Evolutionary conservation across 2,888 invertebrate species (phyloP).

Genomic region (Mesorhabditis sp.): DNA sequence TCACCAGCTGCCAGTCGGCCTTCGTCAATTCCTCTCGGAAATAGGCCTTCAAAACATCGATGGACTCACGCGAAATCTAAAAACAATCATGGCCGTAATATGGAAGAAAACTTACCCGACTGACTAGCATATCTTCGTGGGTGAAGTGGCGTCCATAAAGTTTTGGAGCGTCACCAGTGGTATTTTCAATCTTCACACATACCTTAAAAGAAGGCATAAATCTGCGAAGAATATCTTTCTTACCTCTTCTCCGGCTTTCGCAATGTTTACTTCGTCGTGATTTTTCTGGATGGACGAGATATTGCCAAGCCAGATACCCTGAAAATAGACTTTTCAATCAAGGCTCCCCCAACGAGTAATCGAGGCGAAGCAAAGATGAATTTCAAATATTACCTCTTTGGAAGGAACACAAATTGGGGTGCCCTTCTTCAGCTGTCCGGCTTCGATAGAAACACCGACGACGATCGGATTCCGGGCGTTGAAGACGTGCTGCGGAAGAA

Average conservation of each 20-base stretch:
- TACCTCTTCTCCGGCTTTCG: constrained; percentile 75
- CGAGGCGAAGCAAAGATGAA: not conserved
- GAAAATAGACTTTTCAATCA: constrained; percentile 35
- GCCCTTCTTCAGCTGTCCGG: constrained; percentile 88
- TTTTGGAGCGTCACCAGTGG: constrained; percentile 96
- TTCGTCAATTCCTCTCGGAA: constrained; percentile 95
- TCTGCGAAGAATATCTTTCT: not conserved
- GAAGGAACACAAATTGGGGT: constrained; percentile 95
- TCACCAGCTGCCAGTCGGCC: constrained; percentile 95
- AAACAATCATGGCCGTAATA: constrained; percentile 8
- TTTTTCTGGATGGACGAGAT: constrained; percentile 92
- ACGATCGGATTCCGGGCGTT: constrained; percentile 94
- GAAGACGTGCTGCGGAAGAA: constrained; percentile 84
- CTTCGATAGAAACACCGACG: constrained; percentile 88
- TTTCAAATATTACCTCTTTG: constrained; percentile 68
- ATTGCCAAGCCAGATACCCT: constrained; percentile 89
- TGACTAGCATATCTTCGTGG: constrained; percentile 86
- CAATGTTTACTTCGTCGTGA: constrained; percentile 89
- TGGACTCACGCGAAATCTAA: constrained; percentile 93
- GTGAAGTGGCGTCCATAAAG: constrained; percentile 98
- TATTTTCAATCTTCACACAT: constrained; percentile 85
- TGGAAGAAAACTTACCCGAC: constrained; percentile 65
- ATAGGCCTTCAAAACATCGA: constrained; percentile 97
- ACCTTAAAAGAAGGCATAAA: constrained; percentile 67
- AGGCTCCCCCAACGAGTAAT: not conserved